Evolutionary conservation across 1,140 invertebrate species (phyloP).

Genomic region (Bombyx mori): DNA sequence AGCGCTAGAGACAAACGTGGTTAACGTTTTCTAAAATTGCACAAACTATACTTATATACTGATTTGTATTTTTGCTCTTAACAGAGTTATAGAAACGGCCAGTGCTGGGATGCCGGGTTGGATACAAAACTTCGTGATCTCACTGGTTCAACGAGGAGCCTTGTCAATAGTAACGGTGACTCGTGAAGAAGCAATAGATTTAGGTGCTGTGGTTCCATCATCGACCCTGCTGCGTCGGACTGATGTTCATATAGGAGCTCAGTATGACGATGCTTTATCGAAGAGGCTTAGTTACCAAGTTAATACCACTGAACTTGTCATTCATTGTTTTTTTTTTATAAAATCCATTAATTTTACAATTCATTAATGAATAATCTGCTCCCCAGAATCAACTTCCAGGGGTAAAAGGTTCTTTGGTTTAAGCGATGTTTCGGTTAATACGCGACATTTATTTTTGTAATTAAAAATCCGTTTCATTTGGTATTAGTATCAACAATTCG

Average conservation of each 20-base stretch:
- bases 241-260: constrained; percentile 6
- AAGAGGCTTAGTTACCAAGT: constrained; percentile 11
- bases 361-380: too few species aligned
- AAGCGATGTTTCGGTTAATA: too few species aligned
- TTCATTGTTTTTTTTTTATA: neutral
- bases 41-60: too few species aligned
- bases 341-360: too few species aligned
- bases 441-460: too few species aligned
- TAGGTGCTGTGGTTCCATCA: constrained; percentile 26
- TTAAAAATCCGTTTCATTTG: too few species aligned
- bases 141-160: constrained; percentile 69
- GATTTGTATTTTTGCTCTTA: neutral
- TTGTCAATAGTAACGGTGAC: constrained; percentile 57
- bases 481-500: too few species aligned
- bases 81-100: constrained; percentile 72
- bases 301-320: neutral
- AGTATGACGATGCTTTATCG: neutral
- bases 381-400: too few species aligned
- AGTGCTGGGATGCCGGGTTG: constrained; percentile 76
- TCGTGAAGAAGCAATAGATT: constrained; percentile 27
- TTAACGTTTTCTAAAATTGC: too few species aligned
- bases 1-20: too few species aligned
- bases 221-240: constrained; percentile 16
- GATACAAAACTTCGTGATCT: constrained; percentile 76
- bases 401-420: too few species aligned